Evolutionary conservation across 1,140 invertebrate species (phyloP), one percentile per base, ranked within the genome.

Genomic region (Globodera rostochiensis): DNA sequence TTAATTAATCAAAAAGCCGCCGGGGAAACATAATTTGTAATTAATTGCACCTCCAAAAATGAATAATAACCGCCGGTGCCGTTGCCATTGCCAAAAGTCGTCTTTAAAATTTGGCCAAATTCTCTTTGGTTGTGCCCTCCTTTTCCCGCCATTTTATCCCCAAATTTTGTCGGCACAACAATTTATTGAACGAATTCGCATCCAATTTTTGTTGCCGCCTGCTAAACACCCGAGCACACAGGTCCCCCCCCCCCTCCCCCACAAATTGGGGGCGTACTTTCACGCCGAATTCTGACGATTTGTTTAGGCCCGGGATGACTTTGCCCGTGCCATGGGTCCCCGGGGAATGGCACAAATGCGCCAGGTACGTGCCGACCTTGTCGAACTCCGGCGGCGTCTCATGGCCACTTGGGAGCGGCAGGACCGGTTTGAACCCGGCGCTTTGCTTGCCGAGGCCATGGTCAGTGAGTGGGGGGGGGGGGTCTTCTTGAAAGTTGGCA

Each of bases 331-430:
- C 49, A 70, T 78, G 45, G 77, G 77, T 47, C 47, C 53, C 47
- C 45, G 45, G 70, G 66, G 66, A 76, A 78, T 78, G 77, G 70
- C 53, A 69, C 50, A 78, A 70, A 78, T 78, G 77, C n/a, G 45
- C 25, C 46, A 78, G 69, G 36, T 78, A 36, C 66, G 70, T 53
- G 13, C 53, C 25, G 70, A 78, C n/a, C 70, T 78, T 6, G 77
- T 13, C 49, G 77, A 78, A 69, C 25, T 70, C 21, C 49, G 70
- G 8, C 53, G 47, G n/a, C 64, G 70, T 36, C 49, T 78, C 47
- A 78, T 78, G 77, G 77, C 53, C 49, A 49, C 21, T 50, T 78
- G 77, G 77, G 77, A 69, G 25, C 47, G n/a, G n/a, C 6, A 47
- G 19, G 57, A 70, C 19, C 49, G 46, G 66, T 45, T 78, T 1